These are phyloP conservation scores for Acanthochromis polyacanthus DNA, from an alignment of 2,113 vertebrate genomes.

Conservation along the genomic window DNA sequence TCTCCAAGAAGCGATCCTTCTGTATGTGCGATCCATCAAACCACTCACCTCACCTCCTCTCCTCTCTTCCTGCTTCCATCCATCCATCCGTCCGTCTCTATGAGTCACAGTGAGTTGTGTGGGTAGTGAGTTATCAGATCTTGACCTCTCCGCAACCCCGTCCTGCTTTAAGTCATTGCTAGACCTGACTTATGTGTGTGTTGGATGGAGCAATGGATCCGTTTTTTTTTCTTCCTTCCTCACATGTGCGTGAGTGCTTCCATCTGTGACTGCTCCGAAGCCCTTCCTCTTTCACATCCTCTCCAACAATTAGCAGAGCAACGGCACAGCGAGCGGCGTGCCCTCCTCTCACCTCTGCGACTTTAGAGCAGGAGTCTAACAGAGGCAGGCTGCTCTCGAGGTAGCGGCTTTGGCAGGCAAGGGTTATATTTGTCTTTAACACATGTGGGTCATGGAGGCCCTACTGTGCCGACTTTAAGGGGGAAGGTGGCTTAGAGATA, in stretches of 20 bases:
- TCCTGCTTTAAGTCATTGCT: conserved; percentile 18
- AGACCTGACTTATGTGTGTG: conserved; percentile 14
- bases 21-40: conserved; percentile 27
- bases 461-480: conserved; percentile 41
- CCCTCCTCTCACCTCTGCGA: conserved; percentile 57
- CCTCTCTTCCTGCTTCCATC: conserved; percentile 28
- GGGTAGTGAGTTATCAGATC: conserved; percentile 34
- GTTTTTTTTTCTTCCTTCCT: neutral
- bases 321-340: conserved; percentile 28
- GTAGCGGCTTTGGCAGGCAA: conserved; percentile 51
- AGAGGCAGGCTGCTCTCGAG: conserved; percentile 51
- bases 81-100: neutral
- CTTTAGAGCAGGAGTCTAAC: conserved; percentile 54
- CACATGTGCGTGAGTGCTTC: conserved; percentile 19
- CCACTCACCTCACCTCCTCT: neutral
- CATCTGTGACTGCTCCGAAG: conserved; percentile 42
- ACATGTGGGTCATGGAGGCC: conserved; percentile 68
- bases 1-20: conserved; percentile 27
- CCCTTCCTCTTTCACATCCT: conserved; percentile 74
- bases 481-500: conserved; percentile 51
- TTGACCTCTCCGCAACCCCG: conserved; percentile 16
- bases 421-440: conserved; percentile 81
- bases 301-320: conserved; percentile 30
- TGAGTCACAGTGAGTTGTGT: conserved; percentile 40
- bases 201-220: conserved; percentile 17